phyloP scores from a whole-genome alignment of 2,888 invertebrate genomes.

The Cremastinae sp. region DNA sequence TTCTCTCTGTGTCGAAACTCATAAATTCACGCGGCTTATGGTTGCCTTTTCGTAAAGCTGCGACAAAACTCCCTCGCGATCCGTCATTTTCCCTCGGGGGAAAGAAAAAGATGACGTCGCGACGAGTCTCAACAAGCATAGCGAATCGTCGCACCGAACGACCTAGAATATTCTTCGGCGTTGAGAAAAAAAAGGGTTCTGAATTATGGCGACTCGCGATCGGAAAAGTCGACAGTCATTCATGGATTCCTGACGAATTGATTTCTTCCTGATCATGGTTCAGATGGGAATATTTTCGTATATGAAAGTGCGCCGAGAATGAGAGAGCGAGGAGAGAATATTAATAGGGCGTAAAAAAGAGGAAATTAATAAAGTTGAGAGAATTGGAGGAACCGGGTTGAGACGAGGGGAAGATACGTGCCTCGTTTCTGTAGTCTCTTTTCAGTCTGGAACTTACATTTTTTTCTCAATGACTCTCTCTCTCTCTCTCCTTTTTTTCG shows the following conservation, averaged over 20 bases:
- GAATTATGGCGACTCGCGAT: conserved; percentile 43
- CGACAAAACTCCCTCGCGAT: conserved; percentile 1
- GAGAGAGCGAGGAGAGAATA: conserved; percentile 53
- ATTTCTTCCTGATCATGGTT: conserved; percentile 28
- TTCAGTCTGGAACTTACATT: conserved; percentile 66
- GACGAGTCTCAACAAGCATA: conserved; percentile 49
- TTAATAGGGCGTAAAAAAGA: conserved; percentile 20
- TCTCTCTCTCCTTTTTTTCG: conserved; percentile 28
- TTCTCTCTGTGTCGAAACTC: conserved; percentile 67
- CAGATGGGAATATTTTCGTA: conserved; percentile 24
- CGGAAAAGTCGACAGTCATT: conserved; percentile 44
- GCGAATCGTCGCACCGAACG: conserved; percentile 52
- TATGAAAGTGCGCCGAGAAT: conserved; percentile 34
- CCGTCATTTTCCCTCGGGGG: conserved; percentile 22
- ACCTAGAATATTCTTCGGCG: conserved; percentile 34
- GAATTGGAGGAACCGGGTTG: conserved; percentile 42
- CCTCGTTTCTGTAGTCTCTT: conserved; percentile 64
- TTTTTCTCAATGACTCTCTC: conserved; percentile 24
- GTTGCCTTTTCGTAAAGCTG: conserved; percentile 55
- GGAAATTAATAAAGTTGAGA: conserved; percentile 38
- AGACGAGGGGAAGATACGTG: conserved; percentile 46
- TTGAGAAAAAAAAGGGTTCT: conserved; percentile 42
- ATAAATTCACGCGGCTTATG: conserved; percentile 74
- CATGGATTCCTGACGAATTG: conserved; percentile 39
- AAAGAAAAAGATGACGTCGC: conserved; percentile 25